phyloP scores from a whole-genome alignment of 30 jellyfish, hydroid and myxozoan genomes.

The Turritopsis rubra region DNA sequence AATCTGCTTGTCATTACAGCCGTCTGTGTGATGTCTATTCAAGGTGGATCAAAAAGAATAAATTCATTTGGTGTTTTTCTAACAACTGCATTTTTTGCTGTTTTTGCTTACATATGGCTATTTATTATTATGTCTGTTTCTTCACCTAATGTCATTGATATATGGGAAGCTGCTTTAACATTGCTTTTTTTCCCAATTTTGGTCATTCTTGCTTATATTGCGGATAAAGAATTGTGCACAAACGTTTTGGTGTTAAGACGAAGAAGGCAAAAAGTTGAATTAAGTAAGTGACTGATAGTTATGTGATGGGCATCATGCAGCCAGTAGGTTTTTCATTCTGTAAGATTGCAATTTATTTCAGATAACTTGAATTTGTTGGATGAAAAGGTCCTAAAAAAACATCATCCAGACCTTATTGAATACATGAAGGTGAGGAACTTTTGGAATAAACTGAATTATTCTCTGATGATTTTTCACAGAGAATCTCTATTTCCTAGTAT shows the following conservation, averaged over 20 bases:
- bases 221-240: conserved; percentile 79
- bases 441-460: too few species aligned
- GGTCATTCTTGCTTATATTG: conserved; percentile 82
- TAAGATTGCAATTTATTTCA: conserved; percentile 7
- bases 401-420: conserved; percentile 85
- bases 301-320: not conserved
- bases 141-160: conserved; percentile 43
- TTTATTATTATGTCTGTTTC: conserved; percentile 51
- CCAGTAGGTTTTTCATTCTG: not conserved
- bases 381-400: conserved; percentile 68
- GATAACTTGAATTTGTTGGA: conserved; percentile 65
- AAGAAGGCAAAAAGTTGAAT: conserved; percentile 48
- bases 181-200: conserved; percentile 73
- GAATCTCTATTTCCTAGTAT: not conserved
- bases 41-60: conserved; percentile 54
- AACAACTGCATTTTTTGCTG: conserved; percentile 73
- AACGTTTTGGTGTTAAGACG: conserved; percentile 32
- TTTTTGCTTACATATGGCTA: conserved; percentile 93
- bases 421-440: conserved; percentile 75
- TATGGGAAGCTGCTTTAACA: conserved; percentile 97
- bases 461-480: not conserved
- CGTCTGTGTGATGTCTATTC: conserved; percentile 68
- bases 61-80: conserved; percentile 65
- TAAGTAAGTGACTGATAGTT: conserved; percentile 34
- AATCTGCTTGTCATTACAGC: conserved; percentile 86